Conservation (phyloP, 2,113 vertebrate genomes). For the Cygnus atratus region DNA sequence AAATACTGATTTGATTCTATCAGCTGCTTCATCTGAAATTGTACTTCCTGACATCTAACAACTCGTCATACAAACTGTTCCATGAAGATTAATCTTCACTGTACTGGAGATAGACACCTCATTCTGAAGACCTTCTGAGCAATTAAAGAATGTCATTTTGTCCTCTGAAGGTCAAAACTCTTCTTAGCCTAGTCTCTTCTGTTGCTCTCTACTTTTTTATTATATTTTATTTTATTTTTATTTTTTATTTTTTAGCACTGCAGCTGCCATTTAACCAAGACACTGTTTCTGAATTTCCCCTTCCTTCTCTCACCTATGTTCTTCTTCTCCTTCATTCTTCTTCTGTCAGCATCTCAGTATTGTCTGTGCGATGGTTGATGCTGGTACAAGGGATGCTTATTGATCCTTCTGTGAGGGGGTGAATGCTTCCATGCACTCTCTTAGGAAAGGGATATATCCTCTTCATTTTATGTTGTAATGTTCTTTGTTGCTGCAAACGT, state of each 20-base stretch:
- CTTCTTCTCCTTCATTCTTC: neutral
- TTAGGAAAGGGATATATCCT: neutral
- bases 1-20: conserved; percentile 33
- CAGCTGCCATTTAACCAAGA: conserved; percentile 23
- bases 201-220: neutral
- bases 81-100: conserved; percentile 47
- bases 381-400: neutral
- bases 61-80: neutral
- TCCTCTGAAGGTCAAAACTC: neutral
- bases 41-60: neutral
- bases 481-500: neutral
- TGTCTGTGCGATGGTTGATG: conserved; percentile 16
- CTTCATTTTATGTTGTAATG: neutral
- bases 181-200: neutral
- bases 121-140: conserved; percentile 50
- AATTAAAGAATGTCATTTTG: conserved; percentile 43
- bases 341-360: neutral
- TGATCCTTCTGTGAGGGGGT: neutral
- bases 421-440: neutral
- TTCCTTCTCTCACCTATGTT: neutral
- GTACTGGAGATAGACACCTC: conserved; percentile 22
- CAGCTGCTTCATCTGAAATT: conserved; percentile 42
- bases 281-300: neutral
- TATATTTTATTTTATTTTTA: no score
- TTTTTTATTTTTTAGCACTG: neutral